Evolutionary conservation across 2,113 vertebrate genomes (phyloP).

Genomic region (Rafetus swinhoei): DNA sequence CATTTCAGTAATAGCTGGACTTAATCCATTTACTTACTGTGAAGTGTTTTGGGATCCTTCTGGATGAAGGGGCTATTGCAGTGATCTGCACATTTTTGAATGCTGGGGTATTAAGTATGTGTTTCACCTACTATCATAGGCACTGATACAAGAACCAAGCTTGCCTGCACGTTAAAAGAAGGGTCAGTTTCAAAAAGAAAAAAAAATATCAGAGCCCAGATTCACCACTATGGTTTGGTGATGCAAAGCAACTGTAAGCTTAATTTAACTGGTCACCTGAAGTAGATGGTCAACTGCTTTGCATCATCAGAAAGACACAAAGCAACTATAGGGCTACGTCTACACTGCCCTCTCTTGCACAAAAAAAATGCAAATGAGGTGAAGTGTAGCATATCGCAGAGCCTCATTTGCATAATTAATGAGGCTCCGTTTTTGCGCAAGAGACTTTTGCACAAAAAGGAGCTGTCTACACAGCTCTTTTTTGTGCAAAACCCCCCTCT

Average conservation of each 20-base stretch:
- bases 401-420: too few species aligned
- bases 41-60: not conserved
- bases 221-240: not conserved
- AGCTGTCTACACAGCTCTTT: too few species aligned
- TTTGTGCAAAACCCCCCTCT: too few species aligned
- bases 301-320: not conserved
- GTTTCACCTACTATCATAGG: rapidly evolving
- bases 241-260: not conserved
- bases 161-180: not conserved
- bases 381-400: too few species aligned
- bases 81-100: not conserved
- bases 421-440: too few species aligned
- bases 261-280: not conserved
- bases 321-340: not conserved
- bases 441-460: too few species aligned
- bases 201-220: not conserved
- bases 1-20: not conserved
- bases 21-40: not conserved
- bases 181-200: not conserved
- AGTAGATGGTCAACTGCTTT: not conserved
- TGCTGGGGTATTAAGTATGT: not conserved
- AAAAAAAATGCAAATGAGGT: too few species aligned
- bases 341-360: too few species aligned
- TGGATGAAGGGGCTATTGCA: not conserved
- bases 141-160: not conserved